phyloP scores from a whole-genome alignment of 2,113 vertebrate genomes.

The Chlorocebus sabaeus region DNA sequence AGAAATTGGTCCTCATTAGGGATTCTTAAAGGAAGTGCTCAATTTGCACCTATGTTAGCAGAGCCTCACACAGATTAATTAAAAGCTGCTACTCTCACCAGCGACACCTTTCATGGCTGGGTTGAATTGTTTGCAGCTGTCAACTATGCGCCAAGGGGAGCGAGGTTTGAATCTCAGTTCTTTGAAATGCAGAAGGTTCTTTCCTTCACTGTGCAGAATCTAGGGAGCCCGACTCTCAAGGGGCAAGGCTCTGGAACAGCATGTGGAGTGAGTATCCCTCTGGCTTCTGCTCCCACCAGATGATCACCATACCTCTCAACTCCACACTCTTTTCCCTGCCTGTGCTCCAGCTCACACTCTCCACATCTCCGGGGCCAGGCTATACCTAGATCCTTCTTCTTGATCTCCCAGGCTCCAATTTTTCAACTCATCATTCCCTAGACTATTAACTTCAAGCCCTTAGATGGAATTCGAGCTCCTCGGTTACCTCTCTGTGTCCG shows the following conservation, averaged over 20 bases:
- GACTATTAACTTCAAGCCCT: neutral
- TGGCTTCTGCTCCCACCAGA: neutral
- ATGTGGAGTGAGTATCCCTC: too few relatives aligned
- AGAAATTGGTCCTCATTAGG: neutral
- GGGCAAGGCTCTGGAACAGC: neutral
- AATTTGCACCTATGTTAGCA: neutral
- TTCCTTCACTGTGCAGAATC: neutral
- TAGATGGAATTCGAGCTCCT: neutral
- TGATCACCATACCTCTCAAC: neutral
- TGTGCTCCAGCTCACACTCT: neutral
- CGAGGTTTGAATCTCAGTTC: neutral
- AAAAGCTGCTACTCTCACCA: conserved; percentile 6
- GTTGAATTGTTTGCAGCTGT: neutral
- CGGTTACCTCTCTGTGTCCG: neutral
- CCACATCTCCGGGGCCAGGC: neutral
- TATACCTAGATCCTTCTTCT: neutral
- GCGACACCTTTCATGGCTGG: neutral
- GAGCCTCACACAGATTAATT: conserved; percentile 19
- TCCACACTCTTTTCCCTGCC: neutral
- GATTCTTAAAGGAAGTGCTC: neutral
- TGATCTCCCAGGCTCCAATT: neutral
- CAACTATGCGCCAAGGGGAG: neutral
- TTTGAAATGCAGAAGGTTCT: neutral
- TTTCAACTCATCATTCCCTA: neutral
- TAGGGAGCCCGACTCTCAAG: neutral